A percentile compares a stretch with the other conserved stretches of the same genome.
Evolutionary conservation across 2,113 vertebrate genomes (phyloP).

Genomic region (Sapajus apella): DNA sequence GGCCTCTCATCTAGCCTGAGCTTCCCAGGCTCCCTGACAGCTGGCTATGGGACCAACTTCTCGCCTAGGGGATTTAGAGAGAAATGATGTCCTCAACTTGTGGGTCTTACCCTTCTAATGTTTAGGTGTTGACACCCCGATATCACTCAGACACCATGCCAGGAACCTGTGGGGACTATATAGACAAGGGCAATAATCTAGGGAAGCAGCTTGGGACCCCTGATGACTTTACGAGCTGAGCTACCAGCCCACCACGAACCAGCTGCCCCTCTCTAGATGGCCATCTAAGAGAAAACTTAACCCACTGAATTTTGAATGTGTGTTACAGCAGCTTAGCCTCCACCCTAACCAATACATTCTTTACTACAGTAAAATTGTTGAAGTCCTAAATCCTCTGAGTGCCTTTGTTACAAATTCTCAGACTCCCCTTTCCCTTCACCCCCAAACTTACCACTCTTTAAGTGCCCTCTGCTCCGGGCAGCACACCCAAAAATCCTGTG

Average conservation of each 20-base stretch:
- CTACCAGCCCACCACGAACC: not conserved
- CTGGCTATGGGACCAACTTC: not conserved
- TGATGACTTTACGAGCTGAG: not conserved
- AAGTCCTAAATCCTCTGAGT: not conserved
- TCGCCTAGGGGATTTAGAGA: not conserved
- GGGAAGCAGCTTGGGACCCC: not conserved
- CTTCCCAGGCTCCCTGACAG: not conserved
- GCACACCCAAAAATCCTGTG: not conserved
- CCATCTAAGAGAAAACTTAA: not conserved
- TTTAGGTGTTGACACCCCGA: not conserved
- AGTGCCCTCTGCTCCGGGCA: not conserved
- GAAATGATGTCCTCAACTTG: not conserved
- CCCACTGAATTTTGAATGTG: accelerated
- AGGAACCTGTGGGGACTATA: not conserved
- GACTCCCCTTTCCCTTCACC: no score
- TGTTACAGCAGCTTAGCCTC: not conserved
- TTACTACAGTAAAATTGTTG: not conserved
- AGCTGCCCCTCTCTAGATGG: not conserved
- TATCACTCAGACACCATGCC: no score
- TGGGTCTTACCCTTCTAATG: not conserved
- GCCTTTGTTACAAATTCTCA: not conserved
- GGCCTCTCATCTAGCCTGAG: accelerated
- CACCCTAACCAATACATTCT: not conserved
- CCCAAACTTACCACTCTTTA: not conserved
- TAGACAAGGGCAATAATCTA: not conserved